Evolutionary conservation across 2,797 vertebrate species (phyloP), one percentile per base, ranked within the genome.

Genomic region (Brotula barbata): DNA sequence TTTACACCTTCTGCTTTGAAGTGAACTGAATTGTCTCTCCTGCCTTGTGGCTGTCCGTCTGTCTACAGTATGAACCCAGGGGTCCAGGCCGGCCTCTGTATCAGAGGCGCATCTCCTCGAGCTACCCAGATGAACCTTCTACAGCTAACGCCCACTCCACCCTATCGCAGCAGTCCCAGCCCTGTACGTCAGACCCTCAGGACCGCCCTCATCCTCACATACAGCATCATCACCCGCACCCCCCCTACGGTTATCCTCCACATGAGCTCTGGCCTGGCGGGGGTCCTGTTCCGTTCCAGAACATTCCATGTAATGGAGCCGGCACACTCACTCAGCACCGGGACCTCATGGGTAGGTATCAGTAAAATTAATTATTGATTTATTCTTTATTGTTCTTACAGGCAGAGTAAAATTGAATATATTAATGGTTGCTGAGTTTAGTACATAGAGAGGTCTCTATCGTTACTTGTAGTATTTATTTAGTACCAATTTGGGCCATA

Each of bases 251-350:
- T 83, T 98, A 95, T 79, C 91, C 94, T 45, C 80, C 94, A 39
- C 92, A 95, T 12, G 96, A 99, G 85, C 83, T 95, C 83, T 98
- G 96, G 97, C 93, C 94, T 54, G 94, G 95, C 46, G 91, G 92
- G 52, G 82, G 91, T 81, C 90, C 95, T 54, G 81, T 90, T 82
- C 90, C 93, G 3, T 95, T 95, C 82, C 96, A 96, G 83, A 98
- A 97, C 95, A 97, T 98, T 95, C 97, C 96, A 78, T 98, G 96
- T 90, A 99, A 97, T 28, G 97, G 96, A 93, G 92, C 95, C 87
- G 92, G 85, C 83, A 91, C 94, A 61, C 85, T 94, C 5, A 81
- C 85, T 55, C 93, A 94, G 16, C 91, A 95, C 70, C 92, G 94
- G 82, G 96, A 98, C 64, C 82, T 95, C 88, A 81, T 96, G 83